Evolutionary conservation across 2,113 vertebrate species (phyloP).

Genomic region (Antechinus stuartii): DNA sequence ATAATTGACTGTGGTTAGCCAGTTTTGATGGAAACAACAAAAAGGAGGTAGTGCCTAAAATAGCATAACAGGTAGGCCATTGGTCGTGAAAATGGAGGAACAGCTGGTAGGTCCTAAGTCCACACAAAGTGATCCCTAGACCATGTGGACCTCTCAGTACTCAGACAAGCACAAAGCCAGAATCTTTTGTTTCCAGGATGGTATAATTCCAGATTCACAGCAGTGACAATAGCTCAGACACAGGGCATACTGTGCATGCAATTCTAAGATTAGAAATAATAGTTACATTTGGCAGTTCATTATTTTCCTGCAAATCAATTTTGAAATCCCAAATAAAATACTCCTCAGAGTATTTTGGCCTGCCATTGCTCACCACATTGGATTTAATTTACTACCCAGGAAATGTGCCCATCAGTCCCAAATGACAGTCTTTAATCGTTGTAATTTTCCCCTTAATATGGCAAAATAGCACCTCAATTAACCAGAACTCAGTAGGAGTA

Average conservation of each 20-base stretch:
- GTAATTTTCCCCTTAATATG: constrained; percentile 41
- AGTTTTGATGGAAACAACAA: not conserved
- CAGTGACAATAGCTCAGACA: not conserved
- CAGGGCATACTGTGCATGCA: not conserved
- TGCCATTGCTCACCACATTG: constrained; percentile 2
- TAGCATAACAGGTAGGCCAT: constrained; percentile 9
- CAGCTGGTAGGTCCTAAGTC: constrained; percentile 17
- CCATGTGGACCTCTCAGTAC: not conserved
- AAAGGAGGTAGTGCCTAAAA: not conserved
- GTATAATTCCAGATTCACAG: constrained; percentile 51
- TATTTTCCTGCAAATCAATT: constrained; percentile 9
- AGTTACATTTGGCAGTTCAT: constrained; percentile 21
- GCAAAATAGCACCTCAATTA: not conserved
- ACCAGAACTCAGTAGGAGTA: not conserved
- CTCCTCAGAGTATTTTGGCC: constrained; percentile 50
- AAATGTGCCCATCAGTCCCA: constrained; percentile 34
- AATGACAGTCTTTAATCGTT: constrained; percentile 20
- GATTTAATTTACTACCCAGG: constrained; percentile 41
- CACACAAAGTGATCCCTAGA: constrained; percentile 25
- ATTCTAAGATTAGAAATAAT: constrained; percentile 49
- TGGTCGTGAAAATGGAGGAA: not conserved
- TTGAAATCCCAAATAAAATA: constrained; percentile 61
- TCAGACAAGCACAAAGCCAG: constrained; percentile 32
- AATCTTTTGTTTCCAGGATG: constrained; percentile 38
- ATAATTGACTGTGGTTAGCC: not conserved